Percentiles rank a stretch among this genome's conserved stretches.
phyloP scores from a whole-genome alignment of 2,113 vertebrate genomes.

The Erinaceus europaeus region DNA sequence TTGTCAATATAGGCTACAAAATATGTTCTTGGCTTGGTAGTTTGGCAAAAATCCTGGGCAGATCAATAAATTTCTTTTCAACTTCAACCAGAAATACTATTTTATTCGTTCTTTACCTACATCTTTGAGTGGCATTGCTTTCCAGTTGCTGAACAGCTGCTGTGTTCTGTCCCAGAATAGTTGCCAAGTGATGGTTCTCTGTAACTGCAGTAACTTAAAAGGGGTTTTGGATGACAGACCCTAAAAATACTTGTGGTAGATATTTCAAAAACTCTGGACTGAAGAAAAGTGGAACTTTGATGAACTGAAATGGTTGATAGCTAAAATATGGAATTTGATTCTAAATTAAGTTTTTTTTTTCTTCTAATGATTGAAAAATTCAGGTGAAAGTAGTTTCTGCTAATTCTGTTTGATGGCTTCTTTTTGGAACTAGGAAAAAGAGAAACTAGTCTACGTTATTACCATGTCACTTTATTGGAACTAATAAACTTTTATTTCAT shows the following conservation, averaged over 20 bases:
- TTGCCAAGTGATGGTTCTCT: constrained; percentile 37
- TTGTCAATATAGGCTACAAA: constrained; percentile 38
- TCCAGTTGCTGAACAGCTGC: not conserved
- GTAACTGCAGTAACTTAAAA: constrained; percentile 36
- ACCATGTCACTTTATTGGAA: constrained; percentile 2
- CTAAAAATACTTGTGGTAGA: constrained; percentile 44
- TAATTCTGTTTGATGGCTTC: constrained; percentile 3
- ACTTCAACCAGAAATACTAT: constrained; percentile 44
- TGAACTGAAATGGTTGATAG: constrained; percentile 41
- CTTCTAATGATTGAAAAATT: constrained; percentile 22
- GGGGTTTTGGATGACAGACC: constrained; percentile 31
- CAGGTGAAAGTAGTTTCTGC: not conserved
- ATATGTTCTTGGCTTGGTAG: not conserved
- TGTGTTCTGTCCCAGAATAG: constrained; percentile 34
- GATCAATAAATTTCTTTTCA: constrained; percentile 60
- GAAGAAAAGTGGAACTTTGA: constrained; percentile 44
- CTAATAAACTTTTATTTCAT: not conserved
- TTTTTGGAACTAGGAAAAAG: not conserved
- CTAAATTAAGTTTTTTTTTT: constrained; percentile 14
- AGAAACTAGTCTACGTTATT: not conserved
- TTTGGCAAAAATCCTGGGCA: constrained; percentile 38
- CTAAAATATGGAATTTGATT: constrained; percentile 47
- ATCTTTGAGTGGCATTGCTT: not conserved
- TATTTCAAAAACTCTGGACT: constrained; percentile 29
- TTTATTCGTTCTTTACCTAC: constrained; percentile 34